A percentile compares a stretch with the other conserved stretches of the same genome.
These are phyloP conservation scores for Syritta pipiens DNA, from an alignment of 2,888 invertebrate genomes.

Conservation along the genomic window DNA sequence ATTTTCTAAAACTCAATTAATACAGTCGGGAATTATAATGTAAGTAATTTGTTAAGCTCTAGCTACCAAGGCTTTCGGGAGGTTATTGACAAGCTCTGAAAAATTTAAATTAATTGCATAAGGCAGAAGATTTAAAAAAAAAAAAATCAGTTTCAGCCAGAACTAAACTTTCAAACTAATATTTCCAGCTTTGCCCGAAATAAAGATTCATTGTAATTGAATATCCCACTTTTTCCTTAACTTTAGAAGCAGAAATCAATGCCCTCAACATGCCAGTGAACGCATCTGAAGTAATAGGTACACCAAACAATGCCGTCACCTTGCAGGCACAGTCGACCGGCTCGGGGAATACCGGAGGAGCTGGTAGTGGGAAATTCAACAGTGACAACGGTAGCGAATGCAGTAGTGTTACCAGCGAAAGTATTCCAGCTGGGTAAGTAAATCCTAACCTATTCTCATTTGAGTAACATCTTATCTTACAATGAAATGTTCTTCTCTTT, in stretches of 20 bases:
- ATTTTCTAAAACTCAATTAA: too few relatives aligned
- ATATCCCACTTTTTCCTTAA: not conserved
- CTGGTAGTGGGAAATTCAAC: constrained; percentile 84
- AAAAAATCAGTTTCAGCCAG: too few relatives aligned
- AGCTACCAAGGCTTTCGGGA: too few relatives aligned
- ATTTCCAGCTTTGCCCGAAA: not conserved
- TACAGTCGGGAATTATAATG: too few relatives aligned
- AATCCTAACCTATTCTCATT: not conserved
- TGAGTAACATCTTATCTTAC: not conserved
- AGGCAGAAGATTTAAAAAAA: too few relatives aligned
- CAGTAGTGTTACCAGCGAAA: constrained; percentile 92
- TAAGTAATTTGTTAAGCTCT: too few relatives aligned
- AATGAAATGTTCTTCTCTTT: too few relatives aligned
- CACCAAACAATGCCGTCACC: constrained; percentile 72
- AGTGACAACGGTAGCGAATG: constrained; percentile 92
- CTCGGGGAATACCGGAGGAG: constrained; percentile 79
- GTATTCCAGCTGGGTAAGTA: constrained; percentile 79
- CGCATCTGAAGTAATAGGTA: constrained; percentile 72
- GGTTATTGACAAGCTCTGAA: too few relatives aligned
- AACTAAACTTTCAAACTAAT: too few relatives aligned
- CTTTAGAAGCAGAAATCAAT: constrained; percentile 74
- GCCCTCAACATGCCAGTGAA: constrained; percentile 74
- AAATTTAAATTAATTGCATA: too few relatives aligned
- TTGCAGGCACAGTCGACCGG: constrained; percentile 76
- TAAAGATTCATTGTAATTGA: not conserved